Base-by-base conservation (phyloP, 2,113 vertebrate species). In the Abramis brama region DNA sequence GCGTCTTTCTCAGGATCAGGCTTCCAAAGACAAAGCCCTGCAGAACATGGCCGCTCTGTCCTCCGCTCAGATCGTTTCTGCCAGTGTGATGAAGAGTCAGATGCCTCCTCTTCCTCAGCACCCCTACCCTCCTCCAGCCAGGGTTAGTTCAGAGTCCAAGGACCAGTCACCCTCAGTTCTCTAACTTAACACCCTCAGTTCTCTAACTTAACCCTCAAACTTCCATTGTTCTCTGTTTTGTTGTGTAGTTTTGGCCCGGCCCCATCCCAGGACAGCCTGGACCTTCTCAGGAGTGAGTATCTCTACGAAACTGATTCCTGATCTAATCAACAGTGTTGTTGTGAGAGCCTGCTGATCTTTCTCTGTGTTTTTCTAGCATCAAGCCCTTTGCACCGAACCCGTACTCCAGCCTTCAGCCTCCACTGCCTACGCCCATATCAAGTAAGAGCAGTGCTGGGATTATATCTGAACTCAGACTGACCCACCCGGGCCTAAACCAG, bases 1-100 rank as follows among this genome's bases (percentile, higher is more conserved):
- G 62, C 6, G 77, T 74, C 2, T 86, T 57, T 84, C 25, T 50
- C 71, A 99, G 97, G 97, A 98, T 94, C 97, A 99, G 92, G 97
- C 96, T 88, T 99, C 97, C 55, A 99, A 98, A 95, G 97, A 99
- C 90, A 99, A 99, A 91, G 97, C 97, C 71, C 95, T 98, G 87
- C 97, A 99, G 94, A 98, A 96, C 86, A 98, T 99, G 93, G 97
- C 97, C 0, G 97, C 97, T 90, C 97, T 99, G 92, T 99, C 97
- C 21, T 99, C 97, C 0, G 97, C 97, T 45, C 97, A 99, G 94
- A 98, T 99, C 0, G 97, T 98, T 79, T 98, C 97, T 0, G 97
- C 97, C 88, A 97, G 96, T 19, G 96, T 98, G 89, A 96, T 99
- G 94, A 97, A 99, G 92, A 96, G 93, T 93, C 96, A 96, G 87